phyloP scores from a whole-genome alignment of 1,140 invertebrate species.

The Maconellicoccus hirsutus region DNA sequence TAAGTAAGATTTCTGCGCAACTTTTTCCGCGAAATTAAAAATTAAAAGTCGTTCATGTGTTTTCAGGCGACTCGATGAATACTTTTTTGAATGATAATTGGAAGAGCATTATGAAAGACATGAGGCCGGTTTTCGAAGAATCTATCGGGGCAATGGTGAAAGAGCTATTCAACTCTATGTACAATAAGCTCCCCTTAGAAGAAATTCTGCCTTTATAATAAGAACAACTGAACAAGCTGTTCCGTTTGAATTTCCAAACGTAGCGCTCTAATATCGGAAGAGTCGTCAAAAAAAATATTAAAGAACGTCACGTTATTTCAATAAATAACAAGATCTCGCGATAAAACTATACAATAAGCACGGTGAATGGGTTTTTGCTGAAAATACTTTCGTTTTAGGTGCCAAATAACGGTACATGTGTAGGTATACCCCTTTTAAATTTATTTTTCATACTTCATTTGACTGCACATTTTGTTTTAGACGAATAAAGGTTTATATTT shows the following conservation, averaged over 20 bases:
- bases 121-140: conserved; percentile 37
- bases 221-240: not conserved
- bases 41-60: not conserved
- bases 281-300: no score
- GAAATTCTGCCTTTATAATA: conserved; percentile 32
- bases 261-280: no score
- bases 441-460: no score
- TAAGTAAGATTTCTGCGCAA: conserved; percentile 20
- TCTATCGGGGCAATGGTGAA: conserved; percentile 40
- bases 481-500: no score
- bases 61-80: conserved; percentile 37
- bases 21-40: not conserved
- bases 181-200: conserved; percentile 35
- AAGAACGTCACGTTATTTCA: no score
- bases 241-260: not conserved
- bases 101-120: conserved; percentile 40
- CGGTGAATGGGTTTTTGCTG: no score
- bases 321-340: no score
- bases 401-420: no score
- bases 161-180: conserved; percentile 44
- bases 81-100: conserved; percentile 47
- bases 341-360: no score
- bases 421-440: no score
- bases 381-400: no score
- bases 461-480: no score